These are phyloP conservation scores for Villa cingulata DNA, from an alignment of 2,888 invertebrate species.

Conservation along the genomic window DNA sequence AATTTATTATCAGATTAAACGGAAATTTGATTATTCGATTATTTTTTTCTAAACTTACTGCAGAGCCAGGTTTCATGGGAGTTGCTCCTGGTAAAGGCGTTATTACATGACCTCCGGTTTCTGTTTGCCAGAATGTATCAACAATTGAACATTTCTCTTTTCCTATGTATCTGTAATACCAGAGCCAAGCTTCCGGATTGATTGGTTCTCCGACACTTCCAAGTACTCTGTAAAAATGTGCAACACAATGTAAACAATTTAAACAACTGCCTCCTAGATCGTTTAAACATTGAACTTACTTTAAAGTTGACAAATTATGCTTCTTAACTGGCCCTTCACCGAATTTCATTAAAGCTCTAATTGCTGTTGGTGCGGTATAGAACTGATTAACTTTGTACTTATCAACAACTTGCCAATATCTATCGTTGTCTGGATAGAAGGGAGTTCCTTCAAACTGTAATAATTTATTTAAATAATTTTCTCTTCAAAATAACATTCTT, in stretches of 20 bases:
- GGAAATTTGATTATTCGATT: background rate
- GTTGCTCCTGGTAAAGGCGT: constrained; percentile 93
- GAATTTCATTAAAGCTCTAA: constrained; percentile 89
- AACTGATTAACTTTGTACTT: constrained; percentile 93
- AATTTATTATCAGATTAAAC: background rate
- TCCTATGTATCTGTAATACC: constrained; percentile 82
- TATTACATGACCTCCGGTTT: constrained; percentile 95
- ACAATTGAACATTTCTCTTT: constrained; percentile 76
- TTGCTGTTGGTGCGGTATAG: constrained; percentile 97
- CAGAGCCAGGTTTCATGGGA: constrained; percentile 95
- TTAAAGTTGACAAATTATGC: constrained; percentile 37
- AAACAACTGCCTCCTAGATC: background rate
- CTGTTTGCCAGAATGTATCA: constrained; percentile 99
- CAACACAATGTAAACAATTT: constrained; percentile 12
- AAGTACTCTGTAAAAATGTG: constrained; percentile 50
- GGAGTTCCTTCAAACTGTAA: constrained; percentile 90
- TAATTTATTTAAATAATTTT: no score
- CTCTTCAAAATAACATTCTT: background rate
- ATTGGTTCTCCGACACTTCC: constrained; percentile 99
- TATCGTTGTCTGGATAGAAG: constrained; percentile 82
- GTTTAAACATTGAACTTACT: no score
- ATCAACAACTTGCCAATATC: constrained; percentile 86
- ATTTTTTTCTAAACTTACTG: constrained; percentile 48
- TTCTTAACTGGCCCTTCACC: constrained; percentile 74
- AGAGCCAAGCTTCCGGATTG: constrained; percentile 95